Evolutionary conservation across 1,140 invertebrate species (phyloP).

Genomic region (Drosophila gunungcola): DNA sequence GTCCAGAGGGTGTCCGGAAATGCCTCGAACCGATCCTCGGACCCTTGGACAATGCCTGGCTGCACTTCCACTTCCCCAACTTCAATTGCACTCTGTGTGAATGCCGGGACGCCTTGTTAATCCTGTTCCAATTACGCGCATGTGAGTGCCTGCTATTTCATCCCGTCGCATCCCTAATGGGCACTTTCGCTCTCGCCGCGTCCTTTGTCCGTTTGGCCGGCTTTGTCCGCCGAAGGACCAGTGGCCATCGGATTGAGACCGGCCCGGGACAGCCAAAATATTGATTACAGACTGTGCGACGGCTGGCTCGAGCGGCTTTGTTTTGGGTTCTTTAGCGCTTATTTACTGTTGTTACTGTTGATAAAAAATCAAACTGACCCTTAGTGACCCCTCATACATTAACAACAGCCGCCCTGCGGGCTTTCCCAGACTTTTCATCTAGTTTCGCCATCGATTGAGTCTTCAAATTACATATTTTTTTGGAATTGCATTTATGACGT

Average conservation of each 20-base stretch:
- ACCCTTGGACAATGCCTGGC: slow-evolving; percentile 63
- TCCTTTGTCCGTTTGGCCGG: slow-evolving; percentile 26
- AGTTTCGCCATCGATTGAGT: slow-evolving; percentile 11
- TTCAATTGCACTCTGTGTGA: slow-evolving; percentile 57
- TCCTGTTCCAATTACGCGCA: slow-evolving; percentile 79
- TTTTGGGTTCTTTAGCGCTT: slow-evolving; percentile 59
- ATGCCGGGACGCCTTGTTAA: slow-evolving; percentile 65
- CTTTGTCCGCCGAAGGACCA: slow-evolving; percentile 46
- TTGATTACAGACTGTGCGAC: slow-evolving; percentile 69
- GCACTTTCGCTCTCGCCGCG: slow-evolving; percentile 69
- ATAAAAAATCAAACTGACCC: slow-evolving; percentile 73
- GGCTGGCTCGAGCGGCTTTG: slow-evolving; percentile 27
- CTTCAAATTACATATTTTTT: slow-evolving; percentile 17
- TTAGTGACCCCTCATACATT: slow-evolving; percentile 42
- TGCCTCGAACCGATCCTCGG: slow-evolving; percentile 48
- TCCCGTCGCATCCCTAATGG: slow-evolving; percentile 64
- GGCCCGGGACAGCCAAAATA: slow-evolving; percentile 68
- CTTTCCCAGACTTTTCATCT: slow-evolving; percentile 14
- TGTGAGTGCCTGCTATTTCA: slow-evolving; percentile 65
- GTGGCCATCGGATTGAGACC: slow-evolving; percentile 32
- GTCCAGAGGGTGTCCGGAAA: slow-evolving; percentile 43
- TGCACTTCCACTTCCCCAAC: slow-evolving; percentile 21
- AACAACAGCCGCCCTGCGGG: slow-evolving; percentile 10
- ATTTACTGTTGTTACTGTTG: slow-evolving; percentile 64
- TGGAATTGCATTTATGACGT: background rate